These are phyloP conservation scores for Ametastegia equiseti DNA, from an alignment of 2,888 invertebrate species.

Conservation along the genomic window DNA sequence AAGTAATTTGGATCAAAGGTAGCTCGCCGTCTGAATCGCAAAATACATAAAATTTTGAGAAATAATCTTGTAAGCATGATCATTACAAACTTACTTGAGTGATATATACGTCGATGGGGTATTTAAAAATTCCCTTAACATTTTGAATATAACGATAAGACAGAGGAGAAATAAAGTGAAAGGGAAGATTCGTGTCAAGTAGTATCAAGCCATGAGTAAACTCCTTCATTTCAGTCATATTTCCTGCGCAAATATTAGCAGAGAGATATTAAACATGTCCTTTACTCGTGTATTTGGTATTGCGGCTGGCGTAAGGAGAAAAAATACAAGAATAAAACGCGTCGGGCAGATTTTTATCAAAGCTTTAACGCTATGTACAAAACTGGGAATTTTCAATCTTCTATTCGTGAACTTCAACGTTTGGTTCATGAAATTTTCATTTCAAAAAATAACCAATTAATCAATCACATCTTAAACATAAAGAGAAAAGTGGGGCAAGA, in stretches of 20 bases:
- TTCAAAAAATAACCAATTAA: too few species aligned
- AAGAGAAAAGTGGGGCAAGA: too few species aligned
- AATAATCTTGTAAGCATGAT: neutral
- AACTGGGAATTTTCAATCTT: too few species aligned
- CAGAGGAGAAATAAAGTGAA: too few species aligned
- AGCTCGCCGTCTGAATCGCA: neutral
- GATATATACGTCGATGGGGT: neutral
- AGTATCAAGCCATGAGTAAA: slow-evolving; percentile 23
- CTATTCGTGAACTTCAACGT: too few species aligned
- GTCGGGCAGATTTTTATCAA: too few species aligned
- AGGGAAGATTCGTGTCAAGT: neutral
- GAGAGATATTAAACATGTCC: slow-evolving; percentile 28
- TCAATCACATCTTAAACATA: too few species aligned
- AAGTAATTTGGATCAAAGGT: neutral
- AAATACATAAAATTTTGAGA: neutral
- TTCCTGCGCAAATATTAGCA: slow-evolving; percentile 20
- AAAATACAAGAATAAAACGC: neutral
- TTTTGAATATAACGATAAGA: too few species aligned
- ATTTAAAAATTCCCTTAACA: neutral
- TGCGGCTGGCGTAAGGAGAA: neutral
- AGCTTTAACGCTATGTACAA: too few species aligned
- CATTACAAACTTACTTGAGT: neutral
- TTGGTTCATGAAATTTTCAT: too few species aligned
- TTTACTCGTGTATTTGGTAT: neutral
- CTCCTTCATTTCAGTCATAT: slow-evolving; percentile 10